phyloP scores from a whole-genome alignment of 1,140 invertebrate genomes.

The Tetragonula clypearis region DNA sequence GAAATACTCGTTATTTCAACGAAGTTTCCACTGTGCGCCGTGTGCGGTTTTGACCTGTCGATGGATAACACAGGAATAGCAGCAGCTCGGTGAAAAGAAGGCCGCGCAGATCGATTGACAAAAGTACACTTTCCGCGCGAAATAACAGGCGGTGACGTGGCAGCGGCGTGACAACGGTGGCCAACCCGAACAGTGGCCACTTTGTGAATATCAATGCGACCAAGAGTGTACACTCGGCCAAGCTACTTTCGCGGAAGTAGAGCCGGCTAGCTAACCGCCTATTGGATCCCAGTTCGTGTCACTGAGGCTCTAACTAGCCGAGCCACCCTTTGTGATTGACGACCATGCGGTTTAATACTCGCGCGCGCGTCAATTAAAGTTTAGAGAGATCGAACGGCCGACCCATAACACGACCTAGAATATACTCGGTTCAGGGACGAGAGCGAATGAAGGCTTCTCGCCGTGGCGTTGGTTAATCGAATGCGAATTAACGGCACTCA shows the following conservation, averaged over 20 bases:
- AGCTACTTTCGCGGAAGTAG: constrained; percentile 57
- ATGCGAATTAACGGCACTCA: not conserved
- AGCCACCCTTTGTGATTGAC: constrained; percentile 69
- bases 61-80: not conserved
- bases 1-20: too few species aligned
- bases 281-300: constrained; percentile 61
- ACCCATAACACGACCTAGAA: constrained; percentile 44
- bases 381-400: constrained; percentile 44
- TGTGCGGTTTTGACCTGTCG: not conserved
- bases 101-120: constrained; percentile 12
- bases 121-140: constrained; percentile 26
- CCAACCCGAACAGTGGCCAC: constrained; percentile 49
- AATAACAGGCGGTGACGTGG: constrained; percentile 16
- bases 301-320: constrained; percentile 49
- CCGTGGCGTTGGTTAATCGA: not conserved
- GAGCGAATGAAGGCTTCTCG: constrained; percentile 28
- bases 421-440: not conserved
- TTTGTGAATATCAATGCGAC: constrained; percentile 77
- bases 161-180: constrained; percentile 13
- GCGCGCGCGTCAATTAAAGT: constrained; percentile 64
- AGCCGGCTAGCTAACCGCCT: constrained; percentile 61
- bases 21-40: not conserved
- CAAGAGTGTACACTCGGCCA: constrained; percentile 58
- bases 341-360: constrained; percentile 68
- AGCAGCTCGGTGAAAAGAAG: not conserved